A percentile compares a stretch with the other conserved stretches of the same genome.
Conservation (phyloP, 1,140 invertebrate species). For the Amphibalanus amphitrite region DNA sequence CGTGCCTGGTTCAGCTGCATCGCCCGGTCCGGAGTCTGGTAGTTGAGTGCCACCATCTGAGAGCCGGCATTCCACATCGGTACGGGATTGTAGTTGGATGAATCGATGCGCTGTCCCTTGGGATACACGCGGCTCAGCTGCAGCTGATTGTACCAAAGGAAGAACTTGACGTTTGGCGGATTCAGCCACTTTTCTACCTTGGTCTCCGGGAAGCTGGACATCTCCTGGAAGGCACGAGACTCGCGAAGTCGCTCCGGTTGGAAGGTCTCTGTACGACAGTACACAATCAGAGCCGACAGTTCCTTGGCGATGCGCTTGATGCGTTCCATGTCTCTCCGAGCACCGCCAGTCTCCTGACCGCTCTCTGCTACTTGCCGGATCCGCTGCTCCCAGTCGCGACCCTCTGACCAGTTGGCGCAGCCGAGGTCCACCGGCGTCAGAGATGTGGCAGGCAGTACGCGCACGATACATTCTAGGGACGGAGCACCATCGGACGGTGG, state of each 20-base stretch:
- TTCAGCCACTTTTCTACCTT: constrained; percentile 82
- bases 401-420: constrained; percentile 44
- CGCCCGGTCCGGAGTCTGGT: constrained; percentile 83
- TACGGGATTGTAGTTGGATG: constrained; percentile 91
- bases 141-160: constrained; percentile 61
- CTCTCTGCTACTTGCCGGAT: constrained; percentile 68
- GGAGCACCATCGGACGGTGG: not conserved
- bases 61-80: constrained; percentile 88
- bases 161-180: constrained; percentile 57
- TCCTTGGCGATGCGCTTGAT: constrained; percentile 81
- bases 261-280: constrained; percentile 76
- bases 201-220: constrained; percentile 91
- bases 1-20: constrained; percentile 91
- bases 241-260: constrained; percentile 35
- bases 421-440: constrained; percentile 29
- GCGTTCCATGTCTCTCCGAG: constrained; percentile 58
- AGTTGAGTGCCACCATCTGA: constrained; percentile 95
- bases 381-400: constrained; percentile 66
- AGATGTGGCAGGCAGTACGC: not conserved
- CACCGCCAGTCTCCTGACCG: constrained; percentile 46
- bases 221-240: constrained; percentile 36
- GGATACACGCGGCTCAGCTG: constrained; percentile 83
- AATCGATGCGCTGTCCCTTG: constrained; percentile 81
- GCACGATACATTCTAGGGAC: not conserved
- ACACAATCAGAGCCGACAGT: constrained; percentile 89